Evolutionary conservation across 1,140 invertebrate species (phyloP), one percentile per base, ranked within the genome.

Genomic region (Pseudomyrmex flavicornis): DNA sequence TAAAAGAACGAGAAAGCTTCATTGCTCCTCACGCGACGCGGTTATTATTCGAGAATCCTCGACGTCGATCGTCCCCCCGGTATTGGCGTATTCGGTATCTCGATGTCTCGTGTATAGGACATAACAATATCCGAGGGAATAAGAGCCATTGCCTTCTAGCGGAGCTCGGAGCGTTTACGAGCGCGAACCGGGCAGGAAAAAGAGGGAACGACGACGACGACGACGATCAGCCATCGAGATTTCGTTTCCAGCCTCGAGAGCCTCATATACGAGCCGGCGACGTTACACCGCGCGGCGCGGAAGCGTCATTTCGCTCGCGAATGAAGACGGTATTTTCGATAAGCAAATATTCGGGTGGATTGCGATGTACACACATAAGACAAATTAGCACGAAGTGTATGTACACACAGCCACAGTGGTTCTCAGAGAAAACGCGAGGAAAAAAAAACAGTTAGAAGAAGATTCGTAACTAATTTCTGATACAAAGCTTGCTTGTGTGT

Each of bases 51-150:
- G 54, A 7, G 15, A 20, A 69, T 79, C 65, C 70, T 69, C 35
- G 52, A 77, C 46, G 26, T 74, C n/a, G 56, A 74, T 63, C 72
- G 59, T 83, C 44, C 22, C 26, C 35, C 35, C 52, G 54, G 8
- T 70, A 72, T 58, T 44, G 22, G 77, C 44, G 17, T 61, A 59
- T 83, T 58, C 35, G 52, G 22, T 22, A 82, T 74, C 72, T 56
- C 22, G 17, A 77, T 61, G 22, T 65, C 54, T 26, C 73, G 63
- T 68, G 63, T 65, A 75, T 20, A 59, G 82, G 54, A 66, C 75
- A 80, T 80, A 84, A 79, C 65, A 80, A 80, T 80, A 84, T 70
- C 82, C 74, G 54, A 80, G 61, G 50, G 73, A 83, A 77, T 83
- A 80, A 80, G 75, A 80, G 58, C 58, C 76, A 82, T 79, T 48